A percentile compares a stretch with the other conserved stretches of the same genome.
phyloP scores from a whole-genome alignment of 1,140 invertebrate species.

The Drosophila insularis region DNA sequence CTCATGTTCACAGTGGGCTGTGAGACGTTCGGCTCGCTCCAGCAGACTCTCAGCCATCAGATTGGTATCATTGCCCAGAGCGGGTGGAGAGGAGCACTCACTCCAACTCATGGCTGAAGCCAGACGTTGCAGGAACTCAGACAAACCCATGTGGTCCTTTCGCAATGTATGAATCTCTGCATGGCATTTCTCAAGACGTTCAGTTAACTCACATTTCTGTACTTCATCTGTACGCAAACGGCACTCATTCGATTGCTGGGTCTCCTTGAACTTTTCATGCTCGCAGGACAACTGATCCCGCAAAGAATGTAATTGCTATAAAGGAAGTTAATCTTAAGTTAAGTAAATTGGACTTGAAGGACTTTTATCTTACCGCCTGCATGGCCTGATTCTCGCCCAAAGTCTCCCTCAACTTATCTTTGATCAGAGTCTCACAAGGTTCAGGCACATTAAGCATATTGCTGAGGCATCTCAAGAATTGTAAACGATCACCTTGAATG shows the following conservation, averaged over 20 bases:
- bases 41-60: slow-evolving; percentile 90
- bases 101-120: slow-evolving; percentile 84
- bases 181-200: slow-evolving; percentile 88
- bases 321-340: not conserved
- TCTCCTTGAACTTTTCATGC: slow-evolving; percentile 85
- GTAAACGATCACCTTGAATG: slow-evolving; percentile 72
- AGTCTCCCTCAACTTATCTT: slow-evolving; percentile 89
- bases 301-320: slow-evolving; percentile 87
- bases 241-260: slow-evolving; percentile 85
- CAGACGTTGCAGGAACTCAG: slow-evolving; percentile 85
- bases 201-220: slow-evolving; percentile 86
- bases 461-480: slow-evolving; percentile 69
- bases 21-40: slow-evolving; percentile 89
- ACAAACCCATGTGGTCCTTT: slow-evolving; percentile 74
- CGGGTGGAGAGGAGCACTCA: slow-evolving; percentile 72
- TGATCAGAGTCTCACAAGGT: slow-evolving; percentile 88
- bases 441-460: slow-evolving; percentile 83
- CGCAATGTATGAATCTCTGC: slow-evolving; percentile 85
- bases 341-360: not conserved
- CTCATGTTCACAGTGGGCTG: slow-evolving; percentile 85
- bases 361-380: slow-evolving; percentile 84
- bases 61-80: slow-evolving; percentile 90
- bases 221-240: slow-evolving; percentile 87
- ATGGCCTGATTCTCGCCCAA: slow-evolving; percentile 90
- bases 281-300: slow-evolving; percentile 87